These are phyloP conservation scores for Cydia pomonella DNA, from an alignment of 1,140 invertebrate genomes.

Conservation along the genomic window DNA sequence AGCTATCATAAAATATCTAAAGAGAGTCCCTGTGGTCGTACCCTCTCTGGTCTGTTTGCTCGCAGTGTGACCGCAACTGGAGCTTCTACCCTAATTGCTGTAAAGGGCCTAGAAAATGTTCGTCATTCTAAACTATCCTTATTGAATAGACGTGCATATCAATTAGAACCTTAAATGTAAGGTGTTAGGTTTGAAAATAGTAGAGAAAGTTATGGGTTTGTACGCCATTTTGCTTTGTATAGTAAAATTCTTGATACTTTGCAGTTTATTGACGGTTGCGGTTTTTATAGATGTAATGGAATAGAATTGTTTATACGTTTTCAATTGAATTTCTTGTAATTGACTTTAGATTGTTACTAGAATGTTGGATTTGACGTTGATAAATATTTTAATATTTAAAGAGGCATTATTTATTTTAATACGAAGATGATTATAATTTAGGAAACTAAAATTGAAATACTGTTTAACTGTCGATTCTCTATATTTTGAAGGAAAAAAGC, in stretches of 20 bases:
- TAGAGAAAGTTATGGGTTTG: neutral
- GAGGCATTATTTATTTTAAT: neutral
- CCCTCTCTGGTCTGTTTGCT: slow-evolving; percentile 7
- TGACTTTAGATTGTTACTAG: neutral
- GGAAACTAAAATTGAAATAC: too few relatives aligned
- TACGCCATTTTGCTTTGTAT: neutral
- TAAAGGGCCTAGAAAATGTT: slow-evolving; percentile 9
- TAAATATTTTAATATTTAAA: neutral
- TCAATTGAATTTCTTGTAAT: slow-evolving; percentile 3
- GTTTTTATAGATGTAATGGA: neutral
- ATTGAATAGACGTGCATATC: neutral
- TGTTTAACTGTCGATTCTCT: too few relatives aligned
- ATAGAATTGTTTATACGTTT: slow-evolving; percentile 3
- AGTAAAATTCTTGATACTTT: neutral
- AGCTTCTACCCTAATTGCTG: slow-evolving; percentile 15
- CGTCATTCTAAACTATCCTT: neutral
- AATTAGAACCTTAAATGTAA: neutral
- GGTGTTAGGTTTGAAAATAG: neutral
- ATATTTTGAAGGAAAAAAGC: too few relatives aligned
- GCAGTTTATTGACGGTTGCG: slow-evolving; percentile 5
- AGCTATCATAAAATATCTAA: too few relatives aligned
- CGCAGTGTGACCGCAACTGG: neutral
- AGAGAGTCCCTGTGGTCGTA: neutral
- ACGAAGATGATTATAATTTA: too few relatives aligned
- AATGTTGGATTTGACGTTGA: neutral